Conservation (phyloP, 1,140 invertebrate species). For the Melitaea cinxia region DNA sequence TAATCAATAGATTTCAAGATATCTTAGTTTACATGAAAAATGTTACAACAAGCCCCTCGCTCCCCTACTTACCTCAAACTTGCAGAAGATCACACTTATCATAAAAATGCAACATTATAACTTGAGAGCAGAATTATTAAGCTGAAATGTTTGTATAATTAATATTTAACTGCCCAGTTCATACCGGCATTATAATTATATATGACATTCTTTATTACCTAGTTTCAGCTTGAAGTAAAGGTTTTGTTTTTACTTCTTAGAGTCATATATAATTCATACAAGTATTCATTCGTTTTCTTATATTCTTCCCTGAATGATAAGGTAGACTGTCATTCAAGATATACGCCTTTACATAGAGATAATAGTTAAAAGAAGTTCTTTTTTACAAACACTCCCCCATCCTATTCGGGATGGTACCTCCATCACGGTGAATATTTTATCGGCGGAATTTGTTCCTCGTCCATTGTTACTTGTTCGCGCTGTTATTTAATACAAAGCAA, state of each 20-base stretch:
- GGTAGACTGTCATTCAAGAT: neutral
- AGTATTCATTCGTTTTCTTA: neutral
- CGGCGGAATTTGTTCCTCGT: conserved; percentile 11
- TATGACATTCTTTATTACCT: too few species aligned
- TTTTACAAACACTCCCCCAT: neutral
- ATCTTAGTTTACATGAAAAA: too few species aligned
- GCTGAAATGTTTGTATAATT: too few species aligned
- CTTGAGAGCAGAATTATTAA: too few species aligned
- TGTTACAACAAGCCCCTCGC: too few species aligned
- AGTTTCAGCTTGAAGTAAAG: neutral
- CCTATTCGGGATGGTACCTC: neutral
- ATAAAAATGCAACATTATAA: too few species aligned
- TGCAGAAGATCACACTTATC: too few species aligned
- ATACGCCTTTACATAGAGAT: neutral
- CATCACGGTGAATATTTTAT: conserved; percentile 28
- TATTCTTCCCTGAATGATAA: neutral
- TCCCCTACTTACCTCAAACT: too few species aligned
- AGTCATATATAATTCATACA: neutral
- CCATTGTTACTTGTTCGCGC: conserved; percentile 24
- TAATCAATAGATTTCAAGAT: too few species aligned
- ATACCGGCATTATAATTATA: too few species aligned
- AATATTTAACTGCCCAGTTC: too few species aligned
- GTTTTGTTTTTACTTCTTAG: neutral
- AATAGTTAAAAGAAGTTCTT: conserved; percentile 7
- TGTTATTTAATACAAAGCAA: conserved; percentile 31